Percentiles rank a stretch among this genome's conserved stretches.
Conservation (phyloP, 2,113 vertebrate species). For the Pterophyllum scalare region DNA sequence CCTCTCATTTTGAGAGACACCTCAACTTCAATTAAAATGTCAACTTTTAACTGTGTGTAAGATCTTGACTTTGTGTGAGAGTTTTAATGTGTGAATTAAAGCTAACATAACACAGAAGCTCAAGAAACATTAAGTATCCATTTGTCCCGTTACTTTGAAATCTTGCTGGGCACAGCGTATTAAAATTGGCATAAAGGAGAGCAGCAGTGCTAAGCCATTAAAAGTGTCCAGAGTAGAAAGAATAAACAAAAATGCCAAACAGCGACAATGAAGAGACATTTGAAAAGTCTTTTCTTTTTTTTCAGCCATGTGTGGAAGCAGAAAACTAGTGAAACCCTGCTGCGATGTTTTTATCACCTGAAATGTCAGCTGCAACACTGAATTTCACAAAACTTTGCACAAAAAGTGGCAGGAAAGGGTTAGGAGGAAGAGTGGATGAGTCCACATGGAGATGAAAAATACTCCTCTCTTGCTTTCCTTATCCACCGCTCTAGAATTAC, state of each 20-base stretch:
- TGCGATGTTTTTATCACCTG: not conserved
- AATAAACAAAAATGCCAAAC: not conserved
- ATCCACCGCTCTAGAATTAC: slow-evolving; percentile 55
- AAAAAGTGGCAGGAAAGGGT: not conserved
- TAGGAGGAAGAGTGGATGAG: not conserved
- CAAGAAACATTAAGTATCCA: not conserved
- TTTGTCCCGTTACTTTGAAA: not conserved
- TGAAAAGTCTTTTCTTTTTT: not conserved
- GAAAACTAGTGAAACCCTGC: not conserved
- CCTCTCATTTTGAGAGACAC: not conserved
- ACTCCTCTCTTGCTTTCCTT: slow-evolving; percentile 42
- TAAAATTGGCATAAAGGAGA: not conserved
- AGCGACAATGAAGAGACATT: not conserved
- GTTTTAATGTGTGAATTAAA: not conserved
- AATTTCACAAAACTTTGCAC: not conserved
- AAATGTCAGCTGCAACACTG: not conserved
- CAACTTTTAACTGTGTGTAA: not conserved
- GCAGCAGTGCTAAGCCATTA: not conserved
- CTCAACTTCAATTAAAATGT: not conserved
- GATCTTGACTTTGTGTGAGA: too few species aligned
- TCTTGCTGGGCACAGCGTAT: not conserved
- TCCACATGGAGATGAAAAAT: slow-evolving; percentile 48
- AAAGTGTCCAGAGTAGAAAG: not conserved
- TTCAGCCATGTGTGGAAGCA: not conserved
- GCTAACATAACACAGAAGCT: not conserved